Evolutionary conservation across 2,888 invertebrate genomes (phyloP), one percentile per base, ranked within the genome.

Genomic region (Drosophila tanythrix): DNA sequence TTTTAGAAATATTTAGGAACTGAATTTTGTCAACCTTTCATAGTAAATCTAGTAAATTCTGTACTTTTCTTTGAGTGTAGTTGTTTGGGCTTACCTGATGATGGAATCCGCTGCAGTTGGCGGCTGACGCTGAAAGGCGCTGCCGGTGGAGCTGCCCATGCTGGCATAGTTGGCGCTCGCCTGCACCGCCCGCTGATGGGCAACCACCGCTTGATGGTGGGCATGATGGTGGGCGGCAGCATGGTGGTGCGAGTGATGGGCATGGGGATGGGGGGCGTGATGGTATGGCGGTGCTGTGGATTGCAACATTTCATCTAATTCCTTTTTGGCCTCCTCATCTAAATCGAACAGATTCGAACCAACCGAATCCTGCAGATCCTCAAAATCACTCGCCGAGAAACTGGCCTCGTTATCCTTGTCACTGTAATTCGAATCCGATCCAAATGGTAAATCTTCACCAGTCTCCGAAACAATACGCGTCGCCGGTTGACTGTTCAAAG

Each of bases 261-360:
- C 66, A 52, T 81, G 89, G n/a, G 77, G 66, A 36, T 82, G 88
- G 43, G 80, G 83, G 50, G 53, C 70, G 48, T 86, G 92, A 66
- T 92, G 92, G 69, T 92, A 92, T 69, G 92, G 91, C 68, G 92
- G 89, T 65, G 92, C 85, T 63, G 92, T 89, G 65, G 93, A 92
- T 91, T 93, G 93, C 80, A 93, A 91, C 93, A 93, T 93, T 90
- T 92, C 92, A 87, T 90, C 91, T 86, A 92, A 82, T 91, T 93
- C 91, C 81, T 92, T 92, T 75, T 89, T 92, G 85, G 92, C 92
- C 79, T 92, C 92, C 88, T 93, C 92, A 90, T 93, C 92, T 89
- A 93, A 92, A 90, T 92, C 91, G 78, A 92, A 92, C 75, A 93
- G 89, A 60, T 92, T 91, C 81, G 93, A 92, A 81, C 91, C 89